Percentiles rank a stretch among this genome's conserved stretches.
Evolutionary conservation across 64 coral and sea anemone genomes (phyloP).

Genomic region (Porites lutea): DNA sequence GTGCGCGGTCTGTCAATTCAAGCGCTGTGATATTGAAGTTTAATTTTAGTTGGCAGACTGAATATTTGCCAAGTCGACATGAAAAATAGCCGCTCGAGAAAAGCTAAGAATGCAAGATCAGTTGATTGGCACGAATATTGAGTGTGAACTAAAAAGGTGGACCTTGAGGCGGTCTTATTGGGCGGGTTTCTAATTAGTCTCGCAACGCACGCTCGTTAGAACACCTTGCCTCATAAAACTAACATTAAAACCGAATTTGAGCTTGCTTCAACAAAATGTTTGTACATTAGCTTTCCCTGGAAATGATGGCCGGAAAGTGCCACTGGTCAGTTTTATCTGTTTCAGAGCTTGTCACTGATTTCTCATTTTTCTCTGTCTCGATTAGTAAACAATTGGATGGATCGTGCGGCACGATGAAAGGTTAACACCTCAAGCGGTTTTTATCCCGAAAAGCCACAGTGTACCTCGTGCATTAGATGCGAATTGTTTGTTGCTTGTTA

Average conservation of each 20-base stretch:
- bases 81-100: constrained; percentile 19
- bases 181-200: constrained; percentile 94
- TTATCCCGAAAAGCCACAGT: constrained; percentile 81
- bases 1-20: constrained; percentile 58
- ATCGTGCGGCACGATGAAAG: constrained; percentile 97
- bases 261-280: constrained; percentile 77
- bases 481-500: constrained; percentile 99
- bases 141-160: constrained; percentile 61
- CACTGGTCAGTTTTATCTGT: constrained; percentile 30
- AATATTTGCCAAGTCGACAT: constrained; percentile 34
- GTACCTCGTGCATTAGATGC: constrained; percentile 87
- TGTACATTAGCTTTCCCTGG: constrained; percentile 45
- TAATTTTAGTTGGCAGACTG: constrained; percentile 31
- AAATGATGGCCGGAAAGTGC: constrained; percentile 78
- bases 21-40: constrained; percentile 44
- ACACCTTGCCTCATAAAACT: constrained; percentile 67
- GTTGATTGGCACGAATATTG: constrained; percentile 79
- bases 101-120: constrained; percentile 52
- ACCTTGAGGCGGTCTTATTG: constrained; percentile 74
- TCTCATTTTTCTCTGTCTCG: constrained; percentile 12
- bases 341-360: constrained; percentile 26
- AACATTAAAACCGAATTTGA: constrained; percentile 86
- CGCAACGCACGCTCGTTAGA: constrained; percentile 55
- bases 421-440: constrained; percentile 91
- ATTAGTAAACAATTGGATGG: constrained; percentile 70